Evolutionary conservation across 2,113 vertebrate species (phyloP).

Genomic region (Catharus minimus): DNA sequence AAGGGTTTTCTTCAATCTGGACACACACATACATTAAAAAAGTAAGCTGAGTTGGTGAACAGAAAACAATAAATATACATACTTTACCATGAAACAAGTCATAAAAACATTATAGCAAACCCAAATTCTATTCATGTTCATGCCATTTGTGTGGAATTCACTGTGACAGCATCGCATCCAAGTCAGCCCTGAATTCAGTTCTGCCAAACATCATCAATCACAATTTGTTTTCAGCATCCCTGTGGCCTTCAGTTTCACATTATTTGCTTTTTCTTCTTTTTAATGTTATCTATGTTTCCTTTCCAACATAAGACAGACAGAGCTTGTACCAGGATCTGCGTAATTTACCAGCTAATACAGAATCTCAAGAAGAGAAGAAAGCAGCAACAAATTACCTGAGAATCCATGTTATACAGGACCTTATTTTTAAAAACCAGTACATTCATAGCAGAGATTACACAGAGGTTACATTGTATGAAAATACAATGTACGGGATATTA

Average conservation of each 20-base stretch:
- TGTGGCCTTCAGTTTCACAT: neutral
- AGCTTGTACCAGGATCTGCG: neutral
- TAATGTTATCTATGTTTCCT: neutral
- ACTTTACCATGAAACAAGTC: neutral
- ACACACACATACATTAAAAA: neutral
- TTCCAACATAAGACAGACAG: neutral
- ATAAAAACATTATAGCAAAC: neutral
- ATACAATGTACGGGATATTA: neutral
- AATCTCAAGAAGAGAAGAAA: neutral
- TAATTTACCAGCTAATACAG: neutral
- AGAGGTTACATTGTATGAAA: neutral
- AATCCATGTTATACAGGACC: neutral
- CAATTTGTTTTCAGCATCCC: neutral
- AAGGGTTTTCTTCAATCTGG: conserved; percentile 78
- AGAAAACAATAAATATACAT: neutral
- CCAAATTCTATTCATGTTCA: neutral
- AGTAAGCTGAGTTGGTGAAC: neutral
- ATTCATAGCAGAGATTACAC: neutral
- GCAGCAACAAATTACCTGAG: neutral
- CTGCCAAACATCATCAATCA: neutral
- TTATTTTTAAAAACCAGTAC: neutral
- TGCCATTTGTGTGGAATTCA: neutral
- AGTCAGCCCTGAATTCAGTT: neutral
- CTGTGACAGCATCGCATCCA: neutral
- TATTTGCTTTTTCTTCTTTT: neutral